A percentile compares a stretch with the other conserved stretches of the same genome.
Evolutionary conservation across 2,797 vertebrate genomes (phyloP).

Genomic region (Galagoides demidoff): DNA sequence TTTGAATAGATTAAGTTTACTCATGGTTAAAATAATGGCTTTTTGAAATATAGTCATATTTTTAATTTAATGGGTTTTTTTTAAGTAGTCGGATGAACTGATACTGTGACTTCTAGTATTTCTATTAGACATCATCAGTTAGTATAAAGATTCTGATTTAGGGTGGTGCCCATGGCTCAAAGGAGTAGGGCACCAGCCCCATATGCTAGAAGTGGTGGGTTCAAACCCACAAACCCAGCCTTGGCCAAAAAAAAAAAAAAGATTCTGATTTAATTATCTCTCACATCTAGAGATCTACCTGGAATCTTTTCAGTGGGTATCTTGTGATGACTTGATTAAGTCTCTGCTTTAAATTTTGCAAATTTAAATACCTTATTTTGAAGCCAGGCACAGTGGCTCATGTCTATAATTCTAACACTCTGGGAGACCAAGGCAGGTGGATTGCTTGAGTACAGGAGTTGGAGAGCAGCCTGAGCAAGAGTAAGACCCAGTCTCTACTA

Average conservation of each 20-base stretch:
- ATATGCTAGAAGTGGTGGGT: too few species aligned
- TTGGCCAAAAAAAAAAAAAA: background rate
- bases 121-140: constrained; percentile 20
- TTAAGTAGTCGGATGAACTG: background rate
- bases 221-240: too few species aligned
- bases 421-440: too few species aligned
- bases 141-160: constrained; percentile 2
- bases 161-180: too few species aligned
- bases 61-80: constrained; percentile 31
- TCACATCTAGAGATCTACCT: background rate
- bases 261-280: background rate
- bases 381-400: too few species aligned
- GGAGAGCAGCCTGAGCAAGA: too few species aligned
- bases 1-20: background rate
- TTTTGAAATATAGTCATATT: constrained; percentile 44
- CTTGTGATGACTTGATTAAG: constrained; percentile 2
- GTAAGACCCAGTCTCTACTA: too few species aligned
- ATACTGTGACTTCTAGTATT: constrained; percentile 26
- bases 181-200: too few species aligned
- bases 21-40: background rate
- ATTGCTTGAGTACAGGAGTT: too few species aligned
- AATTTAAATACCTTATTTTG: background rate
- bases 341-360: constrained; percentile 7
- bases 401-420: too few species aligned
- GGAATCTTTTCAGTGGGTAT: background rate